Evolutionary conservation across 1,140 invertebrate species (phyloP).

Genomic region (Ctenoplectra terminalis): DNA sequence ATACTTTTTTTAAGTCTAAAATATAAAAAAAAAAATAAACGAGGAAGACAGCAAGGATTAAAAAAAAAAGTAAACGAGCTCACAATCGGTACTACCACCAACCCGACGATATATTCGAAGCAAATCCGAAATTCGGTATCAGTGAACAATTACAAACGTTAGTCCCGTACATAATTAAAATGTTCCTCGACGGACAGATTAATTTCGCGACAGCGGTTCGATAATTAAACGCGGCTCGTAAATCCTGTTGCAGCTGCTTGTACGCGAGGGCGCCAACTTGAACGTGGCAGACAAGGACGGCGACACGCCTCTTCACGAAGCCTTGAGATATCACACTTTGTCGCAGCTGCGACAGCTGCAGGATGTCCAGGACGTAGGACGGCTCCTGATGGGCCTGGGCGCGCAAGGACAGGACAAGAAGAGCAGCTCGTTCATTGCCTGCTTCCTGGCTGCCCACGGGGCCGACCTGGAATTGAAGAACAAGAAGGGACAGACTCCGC

Average conservation of each 20-base stretch:
- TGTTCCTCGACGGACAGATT: neutral
- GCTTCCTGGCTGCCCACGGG: slow-evolving; percentile 96
- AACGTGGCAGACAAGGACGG: slow-evolving; percentile 98
- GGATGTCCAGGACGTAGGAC: slow-evolving; percentile 97
- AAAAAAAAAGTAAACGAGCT: too few relatives aligned
- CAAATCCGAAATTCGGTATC: too few relatives aligned
- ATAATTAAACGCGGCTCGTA: slow-evolving; percentile 23
- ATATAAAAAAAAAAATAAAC: too few relatives aligned
- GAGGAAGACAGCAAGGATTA: too few relatives aligned
- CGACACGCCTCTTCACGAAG: slow-evolving; percentile 97
- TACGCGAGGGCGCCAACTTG: slow-evolving; percentile 95
- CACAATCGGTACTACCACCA: too few relatives aligned
- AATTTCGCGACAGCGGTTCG: neutral
- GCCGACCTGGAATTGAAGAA: slow-evolving; percentile 97
- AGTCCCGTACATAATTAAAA: slow-evolving; percentile 4
- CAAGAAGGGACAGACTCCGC: slow-evolving; percentile 97
- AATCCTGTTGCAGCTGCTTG: slow-evolving; percentile 87
- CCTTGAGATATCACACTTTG: slow-evolving; percentile 96
- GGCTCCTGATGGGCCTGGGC: slow-evolving; percentile 93
- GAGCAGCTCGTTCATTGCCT: slow-evolving; percentile 97
- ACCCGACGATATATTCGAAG: too few relatives aligned
- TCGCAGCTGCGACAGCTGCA: slow-evolving; percentile 97
- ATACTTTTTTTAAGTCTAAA: too few relatives aligned
- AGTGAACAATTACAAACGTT: neutral
- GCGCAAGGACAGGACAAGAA: slow-evolving; percentile 96